Conservation (phyloP, 2,797 vertebrate genomes). For the Linurgus olivaceus region DNA sequence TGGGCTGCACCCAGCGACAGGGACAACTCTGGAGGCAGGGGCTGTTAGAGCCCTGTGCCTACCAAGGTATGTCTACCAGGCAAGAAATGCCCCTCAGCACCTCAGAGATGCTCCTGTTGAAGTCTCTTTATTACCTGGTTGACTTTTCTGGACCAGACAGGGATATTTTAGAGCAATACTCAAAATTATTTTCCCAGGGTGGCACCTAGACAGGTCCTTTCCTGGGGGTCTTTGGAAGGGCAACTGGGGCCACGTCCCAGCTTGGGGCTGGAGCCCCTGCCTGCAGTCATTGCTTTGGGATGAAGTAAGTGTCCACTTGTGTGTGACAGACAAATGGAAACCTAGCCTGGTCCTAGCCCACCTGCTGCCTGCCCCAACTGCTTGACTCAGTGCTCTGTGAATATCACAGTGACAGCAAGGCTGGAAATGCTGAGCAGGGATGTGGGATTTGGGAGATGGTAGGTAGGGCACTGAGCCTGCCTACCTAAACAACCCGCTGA, state of each 20-base stretch:
- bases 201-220: fast-evolving
- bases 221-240: not conserved
- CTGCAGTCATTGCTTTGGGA: not conserved
- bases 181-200: not conserved
- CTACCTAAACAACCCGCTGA: not conserved
- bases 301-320: slow-evolving; percentile 28
- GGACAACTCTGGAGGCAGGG: not conserved
- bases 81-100: not conserved
- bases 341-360: not conserved
- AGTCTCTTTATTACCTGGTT: not conserved
- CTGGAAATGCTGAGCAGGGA: not conserved
- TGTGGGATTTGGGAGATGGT: not conserved
- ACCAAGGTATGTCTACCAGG: not conserved
- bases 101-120: fast-evolving
- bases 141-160: not conserved
- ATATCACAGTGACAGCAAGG: not conserved
- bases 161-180: not conserved
- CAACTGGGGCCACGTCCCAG: fast-evolving
- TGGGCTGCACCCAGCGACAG: fast-evolving
- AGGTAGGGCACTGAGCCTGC: not conserved
- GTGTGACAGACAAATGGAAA: not conserved
- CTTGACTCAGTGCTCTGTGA: slow-evolving; percentile 45
- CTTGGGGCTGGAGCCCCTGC: not conserved
- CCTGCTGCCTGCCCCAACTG: not conserved
- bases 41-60: not conserved